Base-by-base conservation (phyloP, 2,888 invertebrate genomes). In the Cephonodes hylas region DNA sequence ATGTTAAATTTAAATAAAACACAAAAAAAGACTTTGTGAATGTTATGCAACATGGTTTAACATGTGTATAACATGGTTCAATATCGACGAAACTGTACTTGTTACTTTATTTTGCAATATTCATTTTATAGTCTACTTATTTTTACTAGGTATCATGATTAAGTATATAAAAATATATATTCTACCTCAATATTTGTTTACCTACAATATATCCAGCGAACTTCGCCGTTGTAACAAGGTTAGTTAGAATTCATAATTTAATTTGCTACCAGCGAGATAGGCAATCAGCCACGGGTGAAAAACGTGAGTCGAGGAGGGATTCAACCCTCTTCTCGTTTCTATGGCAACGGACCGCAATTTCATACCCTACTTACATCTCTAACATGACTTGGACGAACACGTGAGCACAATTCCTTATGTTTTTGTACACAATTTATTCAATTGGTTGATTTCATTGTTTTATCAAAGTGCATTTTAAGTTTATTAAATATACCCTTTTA, bases 241-340 rank as follows among this genome's bases (percentile, higher is more conserved):
- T 58, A 42, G 42, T 23, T 58, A 42, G n/a, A 42, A 42, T 59
- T 42, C 53, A 25, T 72, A 77, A 80, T 77, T 71, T 70, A 77
- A 80, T 83, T 79, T 73, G 66, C 69, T 60, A 73, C 67, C 70
- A 69, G 66, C 67, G 74, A 81, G 81, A 83, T 81, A 78, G 79
- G 77, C 77, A 81, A 85, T 85, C 80, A 80, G 78, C 78, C 79
- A 81, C 77, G 81, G 80, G 77, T 71, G 72, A 68, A 66, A 66
- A 79, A 77, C 73, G 78, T 75, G 74, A 74, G 75, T 72, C 69
- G 60, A 75, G 72, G 80, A 83, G 84, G 85, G 86, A 79, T 80
- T 72, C 83, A 80, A 85, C 91, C 91, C 91, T 87, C 88, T 84
- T 77, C 67, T 68, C 81, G 90, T 92, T 83, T 71, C 85, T 74